phyloP scores from a whole-genome alignment of 2,888 invertebrate genomes.

The Horisme vitalbata region DNA sequence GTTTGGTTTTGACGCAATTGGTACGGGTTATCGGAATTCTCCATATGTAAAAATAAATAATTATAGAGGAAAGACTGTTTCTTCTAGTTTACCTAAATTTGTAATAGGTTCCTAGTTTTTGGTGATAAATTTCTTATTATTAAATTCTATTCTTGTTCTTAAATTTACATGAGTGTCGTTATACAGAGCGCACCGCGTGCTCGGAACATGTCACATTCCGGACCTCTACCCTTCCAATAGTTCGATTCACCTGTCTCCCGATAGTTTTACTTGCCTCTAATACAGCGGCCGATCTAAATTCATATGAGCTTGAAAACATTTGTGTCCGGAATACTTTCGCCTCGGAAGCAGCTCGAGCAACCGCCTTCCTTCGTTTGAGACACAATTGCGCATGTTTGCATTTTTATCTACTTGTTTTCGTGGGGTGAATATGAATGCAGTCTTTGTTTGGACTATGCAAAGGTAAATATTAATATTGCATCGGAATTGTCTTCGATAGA shows the following conservation, averaged over 20 bases:
- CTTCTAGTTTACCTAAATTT: too few species aligned
- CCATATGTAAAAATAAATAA: too few species aligned
- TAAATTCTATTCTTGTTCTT: slow-evolving; percentile 22
- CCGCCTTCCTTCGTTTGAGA: slow-evolving; percentile 63
- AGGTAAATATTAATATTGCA: slow-evolving; percentile 72
- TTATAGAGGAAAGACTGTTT: too few species aligned
- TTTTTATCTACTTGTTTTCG: slow-evolving; percentile 80
- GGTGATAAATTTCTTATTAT: too few species aligned
- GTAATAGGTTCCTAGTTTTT: too few species aligned
- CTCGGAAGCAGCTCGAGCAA: slow-evolving; percentile 43
- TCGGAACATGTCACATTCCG: slow-evolving; percentile 44
- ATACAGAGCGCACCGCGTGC: slow-evolving; percentile 46
- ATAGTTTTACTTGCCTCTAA: slow-evolving; percentile 69
- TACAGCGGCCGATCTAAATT: slow-evolving; percentile 74
- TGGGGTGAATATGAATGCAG: slow-evolving; percentile 76
- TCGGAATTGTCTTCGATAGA: slow-evolving; percentile 53
- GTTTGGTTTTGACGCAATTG: too few species aligned
- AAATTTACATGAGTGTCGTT: slow-evolving; percentile 46
- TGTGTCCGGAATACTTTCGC: slow-evolving; percentile 67
- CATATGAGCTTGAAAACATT: slow-evolving; percentile 76
- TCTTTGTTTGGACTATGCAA: slow-evolving; percentile 67
- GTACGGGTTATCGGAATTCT: too few species aligned
- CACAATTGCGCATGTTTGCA: slow-evolving; percentile 79
- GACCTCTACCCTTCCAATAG: slow-evolving; percentile 57
- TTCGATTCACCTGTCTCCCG: slow-evolving; percentile 67